Evolutionary conservation across 2,113 vertebrate genomes (phyloP).

Genomic region (Pleuronectes platessa): DNA sequence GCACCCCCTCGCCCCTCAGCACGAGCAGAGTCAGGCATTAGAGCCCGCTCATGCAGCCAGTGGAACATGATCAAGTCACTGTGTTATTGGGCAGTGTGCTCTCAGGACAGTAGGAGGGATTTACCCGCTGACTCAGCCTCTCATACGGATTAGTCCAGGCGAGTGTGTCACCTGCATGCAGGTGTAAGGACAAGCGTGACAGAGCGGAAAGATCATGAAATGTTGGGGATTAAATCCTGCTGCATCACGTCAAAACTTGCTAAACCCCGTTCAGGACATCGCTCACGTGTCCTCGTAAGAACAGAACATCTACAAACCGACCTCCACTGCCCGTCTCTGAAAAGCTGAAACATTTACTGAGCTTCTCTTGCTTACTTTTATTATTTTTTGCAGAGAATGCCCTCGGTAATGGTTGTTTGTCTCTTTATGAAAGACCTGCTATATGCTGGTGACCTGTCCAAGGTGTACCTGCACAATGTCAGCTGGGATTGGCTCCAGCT

Average conservation of each 20-base stretch:
- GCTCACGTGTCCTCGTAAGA: background rate
- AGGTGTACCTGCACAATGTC: background rate
- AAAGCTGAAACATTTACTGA: background rate
- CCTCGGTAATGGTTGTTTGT: too few species aligned
- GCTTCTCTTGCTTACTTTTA: background rate
- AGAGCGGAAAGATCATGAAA: constrained; percentile 11
- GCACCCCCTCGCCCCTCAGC: constrained; percentile 15
- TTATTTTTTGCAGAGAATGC: too few species aligned
- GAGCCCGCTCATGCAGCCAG: constrained; percentile 20
- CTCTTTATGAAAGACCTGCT: too few species aligned
- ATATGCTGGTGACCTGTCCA: too few species aligned
- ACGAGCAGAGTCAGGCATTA: constrained; percentile 8
- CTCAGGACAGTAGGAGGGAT: constrained; percentile 32
- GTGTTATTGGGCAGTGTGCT: constrained; percentile 49
- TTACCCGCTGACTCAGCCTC: constrained; percentile 66
- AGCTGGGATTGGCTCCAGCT: background rate
- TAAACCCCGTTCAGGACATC: background rate
- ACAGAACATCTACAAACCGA: background rate
- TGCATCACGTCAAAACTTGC: constrained; percentile 4
- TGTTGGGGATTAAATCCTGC: constrained; percentile 22
- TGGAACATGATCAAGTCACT: constrained; percentile 40
- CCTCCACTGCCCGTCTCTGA: background rate
- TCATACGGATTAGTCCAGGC: constrained; percentile 52
- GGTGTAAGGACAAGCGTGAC: constrained; percentile 57
- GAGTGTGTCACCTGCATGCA: constrained; percentile 37